These are phyloP conservation scores for Caenorhabditis inopinata DNA, from an alignment of 1,140 invertebrate genomes.

Conservation along the genomic window DNA sequence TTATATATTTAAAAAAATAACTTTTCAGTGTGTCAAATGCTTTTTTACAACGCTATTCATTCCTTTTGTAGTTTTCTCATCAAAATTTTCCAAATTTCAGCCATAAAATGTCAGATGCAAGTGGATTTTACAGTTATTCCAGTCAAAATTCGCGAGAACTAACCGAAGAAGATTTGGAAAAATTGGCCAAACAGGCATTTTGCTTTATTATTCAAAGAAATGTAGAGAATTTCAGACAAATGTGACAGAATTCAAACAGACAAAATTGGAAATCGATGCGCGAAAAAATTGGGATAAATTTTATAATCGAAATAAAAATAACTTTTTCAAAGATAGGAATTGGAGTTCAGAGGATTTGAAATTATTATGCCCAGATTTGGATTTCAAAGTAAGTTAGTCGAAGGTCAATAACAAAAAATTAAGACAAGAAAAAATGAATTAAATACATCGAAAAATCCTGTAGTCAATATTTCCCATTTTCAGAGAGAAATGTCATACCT, in stretches of 20 bases:
- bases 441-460: neutral
- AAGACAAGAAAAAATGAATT: too few relatives aligned
- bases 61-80: too few relatives aligned
- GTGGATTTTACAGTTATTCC: slow-evolving; percentile 12
- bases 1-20: too few relatives aligned
- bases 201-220: slow-evolving; percentile 7
- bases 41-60: too few relatives aligned
- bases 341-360: slow-evolving; percentile 93
- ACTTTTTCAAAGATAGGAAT: slow-evolving; percentile 88
- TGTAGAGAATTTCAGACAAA: slow-evolving; percentile 13
- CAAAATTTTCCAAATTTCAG: neutral
- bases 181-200: slow-evolving; percentile 68
- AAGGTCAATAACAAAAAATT: too few relatives aligned
- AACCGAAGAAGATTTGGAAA: slow-evolving; percentile 50
- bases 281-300: slow-evolving; percentile 95
- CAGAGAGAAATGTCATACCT: slow-evolving; percentile 70
- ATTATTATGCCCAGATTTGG: slow-evolving; percentile 72
- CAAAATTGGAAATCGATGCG: slow-evolving; percentile 81
- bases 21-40: too few relatives aligned
- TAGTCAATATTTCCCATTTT: slow-evolving; percentile 45
- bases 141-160: slow-evolving; percentile 26
- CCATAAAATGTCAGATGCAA: neutral
- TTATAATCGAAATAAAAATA: slow-evolving; percentile 77
- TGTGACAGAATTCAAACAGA: slow-evolving; percentile 75
- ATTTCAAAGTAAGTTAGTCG: slow-evolving; percentile 52